Evolutionary conservation across 1,140 invertebrate genomes (phyloP).

Genomic region (Coelopa frigida): DNA sequence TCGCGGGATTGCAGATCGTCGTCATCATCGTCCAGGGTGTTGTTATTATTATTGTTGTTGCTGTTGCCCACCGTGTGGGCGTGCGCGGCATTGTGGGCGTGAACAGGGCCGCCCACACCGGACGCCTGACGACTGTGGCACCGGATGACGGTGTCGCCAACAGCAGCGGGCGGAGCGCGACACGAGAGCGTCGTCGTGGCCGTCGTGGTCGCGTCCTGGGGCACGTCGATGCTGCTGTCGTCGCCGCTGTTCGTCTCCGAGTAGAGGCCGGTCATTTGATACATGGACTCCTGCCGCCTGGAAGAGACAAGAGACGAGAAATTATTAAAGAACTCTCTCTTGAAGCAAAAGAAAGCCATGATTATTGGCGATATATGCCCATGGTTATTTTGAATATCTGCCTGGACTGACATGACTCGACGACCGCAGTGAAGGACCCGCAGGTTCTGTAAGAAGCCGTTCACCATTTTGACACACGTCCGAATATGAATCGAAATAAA

Average conservation of each 20-base stretch:
- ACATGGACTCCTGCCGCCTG: constrained; percentile 76
- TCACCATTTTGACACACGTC: no score
- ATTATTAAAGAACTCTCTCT: not conserved
- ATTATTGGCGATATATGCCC: no score
- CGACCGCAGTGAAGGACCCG: no score
- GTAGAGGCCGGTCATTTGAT: constrained; percentile 78
- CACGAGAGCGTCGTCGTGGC: not conserved
- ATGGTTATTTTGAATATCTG: no score
- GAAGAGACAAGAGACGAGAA: not conserved
- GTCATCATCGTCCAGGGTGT: constrained; percentile 41
- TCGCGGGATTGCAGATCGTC: constrained; percentile 52
- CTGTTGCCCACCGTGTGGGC: constrained; percentile 4
- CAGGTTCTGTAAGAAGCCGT: no score
- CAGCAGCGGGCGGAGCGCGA: constrained; percentile 7
- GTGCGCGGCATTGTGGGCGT: constrained; percentile 40
- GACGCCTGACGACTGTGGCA: constrained; percentile 73
- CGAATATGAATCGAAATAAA: no score
- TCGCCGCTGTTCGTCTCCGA: constrained; percentile 58
- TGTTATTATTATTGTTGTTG: constrained; percentile 11
- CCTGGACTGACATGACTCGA: no score
- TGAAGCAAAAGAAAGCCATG: not conserved
- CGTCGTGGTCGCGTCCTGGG: constrained; percentile 17
- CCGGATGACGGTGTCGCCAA: constrained; percentile 47
- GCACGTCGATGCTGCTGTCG: constrained; percentile 46
- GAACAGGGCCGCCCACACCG: constrained; percentile 58